These are phyloP conservation scores for Cecidostiba fungosa DNA, from an alignment of 2,888 invertebrate species.

Conservation along the genomic window DNA sequence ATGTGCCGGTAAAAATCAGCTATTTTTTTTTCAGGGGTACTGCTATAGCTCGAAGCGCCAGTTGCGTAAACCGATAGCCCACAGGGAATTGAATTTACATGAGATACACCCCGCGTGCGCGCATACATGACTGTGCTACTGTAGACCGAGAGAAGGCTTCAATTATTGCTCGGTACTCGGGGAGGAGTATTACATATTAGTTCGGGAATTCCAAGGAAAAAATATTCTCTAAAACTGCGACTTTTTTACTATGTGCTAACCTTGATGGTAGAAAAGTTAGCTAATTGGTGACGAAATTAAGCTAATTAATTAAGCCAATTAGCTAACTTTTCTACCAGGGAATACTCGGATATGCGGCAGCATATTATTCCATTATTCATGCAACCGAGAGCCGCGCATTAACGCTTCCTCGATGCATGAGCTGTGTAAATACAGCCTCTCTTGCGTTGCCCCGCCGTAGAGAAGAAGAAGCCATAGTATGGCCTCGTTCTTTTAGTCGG, in stretches of 20 bases:
- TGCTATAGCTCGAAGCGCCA: neutral
- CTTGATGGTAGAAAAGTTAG: too few relatives aligned
- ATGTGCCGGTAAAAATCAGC: constrained; percentile 21
- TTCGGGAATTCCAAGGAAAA: too few relatives aligned
- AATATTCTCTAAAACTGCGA: too few relatives aligned
- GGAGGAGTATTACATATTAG: neutral
- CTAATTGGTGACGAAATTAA: too few relatives aligned
- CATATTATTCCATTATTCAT: neutral
- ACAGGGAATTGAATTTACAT: constrained; percentile 33
- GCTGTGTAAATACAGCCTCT: neutral
- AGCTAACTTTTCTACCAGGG: too few relatives aligned
- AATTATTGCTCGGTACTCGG: neutral
- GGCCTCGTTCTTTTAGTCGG: neutral
- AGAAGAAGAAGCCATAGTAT: neutral
- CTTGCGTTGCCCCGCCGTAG: too few relatives aligned
- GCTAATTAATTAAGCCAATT: too few relatives aligned
- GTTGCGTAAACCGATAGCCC: constrained; percentile 14
- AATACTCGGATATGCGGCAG: too few relatives aligned
- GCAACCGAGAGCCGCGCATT: neutral
- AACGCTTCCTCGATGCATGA: too few relatives aligned
- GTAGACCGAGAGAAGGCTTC: neutral
- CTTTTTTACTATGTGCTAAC: too few relatives aligned
- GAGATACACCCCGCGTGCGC: neutral
- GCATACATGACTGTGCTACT: neutral
- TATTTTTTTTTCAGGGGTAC: neutral